These are phyloP conservation scores for Aphelenchoides fujianensis DNA, from an alignment of 1,140 invertebrate species.

Conservation along the genomic window DNA sequence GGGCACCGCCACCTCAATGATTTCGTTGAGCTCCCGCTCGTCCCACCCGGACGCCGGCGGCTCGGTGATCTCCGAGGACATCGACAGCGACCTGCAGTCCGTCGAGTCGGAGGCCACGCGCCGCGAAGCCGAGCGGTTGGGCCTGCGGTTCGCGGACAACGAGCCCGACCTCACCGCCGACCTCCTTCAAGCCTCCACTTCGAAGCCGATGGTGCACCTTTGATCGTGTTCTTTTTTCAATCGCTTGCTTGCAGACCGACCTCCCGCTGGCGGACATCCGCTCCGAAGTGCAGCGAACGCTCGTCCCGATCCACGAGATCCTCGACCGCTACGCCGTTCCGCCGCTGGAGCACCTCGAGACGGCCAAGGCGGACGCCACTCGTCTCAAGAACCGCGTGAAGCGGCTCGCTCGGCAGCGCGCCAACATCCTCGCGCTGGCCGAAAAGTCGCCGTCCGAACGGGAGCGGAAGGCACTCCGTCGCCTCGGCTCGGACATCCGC, in stretches of 20 bases:
- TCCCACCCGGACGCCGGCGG: neutral
- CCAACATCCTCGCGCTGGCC: conserved; percentile 16
- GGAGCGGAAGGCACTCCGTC: neutral
- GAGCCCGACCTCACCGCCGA: neutral
- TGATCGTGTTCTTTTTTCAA: neutral
- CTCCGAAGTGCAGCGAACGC: neutral
- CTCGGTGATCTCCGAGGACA: neutral
- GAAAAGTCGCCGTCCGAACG: conserved; percentile 12
- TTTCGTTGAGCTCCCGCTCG: neutral
- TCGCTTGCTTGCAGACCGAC: neutral
- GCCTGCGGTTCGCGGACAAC: neutral
- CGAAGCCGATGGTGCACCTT: neutral
- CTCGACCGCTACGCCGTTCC: neutral
- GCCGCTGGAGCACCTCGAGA: neutral
- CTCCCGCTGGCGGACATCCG: neutral
- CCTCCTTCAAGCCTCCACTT: neutral
- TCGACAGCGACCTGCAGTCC: conserved; percentile 22
- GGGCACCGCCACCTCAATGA: neutral
- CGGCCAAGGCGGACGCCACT: neutral
- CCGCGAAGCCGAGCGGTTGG: conserved; percentile 6
- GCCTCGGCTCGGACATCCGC: conserved; percentile 2
- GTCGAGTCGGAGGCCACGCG: conserved; percentile 7
- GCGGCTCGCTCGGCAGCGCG: neutral
- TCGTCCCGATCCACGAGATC: conserved; percentile 1
- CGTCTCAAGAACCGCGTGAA: conserved; percentile 4